These are phyloP conservation scores for Drosophila pseudoobscura DNA, from an alignment of 1,140 invertebrate genomes.

Conservation along the genomic window DNA sequence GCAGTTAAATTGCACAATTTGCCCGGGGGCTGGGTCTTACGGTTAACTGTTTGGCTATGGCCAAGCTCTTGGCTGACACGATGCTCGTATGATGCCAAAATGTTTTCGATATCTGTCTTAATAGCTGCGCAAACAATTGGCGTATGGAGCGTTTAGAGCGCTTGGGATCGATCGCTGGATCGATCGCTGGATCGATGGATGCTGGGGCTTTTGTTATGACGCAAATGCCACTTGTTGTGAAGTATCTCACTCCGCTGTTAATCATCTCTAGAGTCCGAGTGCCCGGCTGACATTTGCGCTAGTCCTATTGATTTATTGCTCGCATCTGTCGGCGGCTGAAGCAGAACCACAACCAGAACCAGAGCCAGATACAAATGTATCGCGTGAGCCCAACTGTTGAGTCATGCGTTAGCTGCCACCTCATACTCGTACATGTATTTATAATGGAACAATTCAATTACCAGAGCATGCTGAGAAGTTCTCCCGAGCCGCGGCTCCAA, in stretches of 20 bases:
- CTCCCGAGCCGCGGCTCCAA: conserved; percentile 26
- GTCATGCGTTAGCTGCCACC: conserved; percentile 47
- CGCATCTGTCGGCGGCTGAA: conserved; percentile 36
- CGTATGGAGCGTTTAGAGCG: conserved; percentile 6
- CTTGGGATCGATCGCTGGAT: conserved; percentile 8
- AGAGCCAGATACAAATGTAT: conserved; percentile 53
- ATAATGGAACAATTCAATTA: conserved; percentile 80
- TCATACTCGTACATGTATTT: conserved; percentile 25
- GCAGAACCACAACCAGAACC: neutral
- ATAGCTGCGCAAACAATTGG: conserved; percentile 54
- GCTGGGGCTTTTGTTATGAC: conserved; percentile 60
- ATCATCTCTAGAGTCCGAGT: conserved; percentile 29
- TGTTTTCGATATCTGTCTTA: conserved; percentile 21
- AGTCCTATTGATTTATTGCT: conserved; percentile 68
- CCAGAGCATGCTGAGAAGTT: conserved; percentile 57
- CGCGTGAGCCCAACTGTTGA: conserved; percentile 62
- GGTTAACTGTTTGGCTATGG: conserved; percentile 12
- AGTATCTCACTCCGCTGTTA: conserved; percentile 40
- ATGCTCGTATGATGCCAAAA: conserved; percentile 34
- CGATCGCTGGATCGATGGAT: conserved; percentile 7
- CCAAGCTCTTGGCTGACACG: neutral
- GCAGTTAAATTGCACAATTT: conserved; percentile 55
- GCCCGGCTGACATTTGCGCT: conserved; percentile 34
- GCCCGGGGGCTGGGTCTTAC: conserved; percentile 16
- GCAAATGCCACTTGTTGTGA: conserved; percentile 74